These are phyloP conservation scores for Phasianus colchicus DNA, from an alignment of 2,113 vertebrate genomes.

Conservation along the genomic window DNA sequence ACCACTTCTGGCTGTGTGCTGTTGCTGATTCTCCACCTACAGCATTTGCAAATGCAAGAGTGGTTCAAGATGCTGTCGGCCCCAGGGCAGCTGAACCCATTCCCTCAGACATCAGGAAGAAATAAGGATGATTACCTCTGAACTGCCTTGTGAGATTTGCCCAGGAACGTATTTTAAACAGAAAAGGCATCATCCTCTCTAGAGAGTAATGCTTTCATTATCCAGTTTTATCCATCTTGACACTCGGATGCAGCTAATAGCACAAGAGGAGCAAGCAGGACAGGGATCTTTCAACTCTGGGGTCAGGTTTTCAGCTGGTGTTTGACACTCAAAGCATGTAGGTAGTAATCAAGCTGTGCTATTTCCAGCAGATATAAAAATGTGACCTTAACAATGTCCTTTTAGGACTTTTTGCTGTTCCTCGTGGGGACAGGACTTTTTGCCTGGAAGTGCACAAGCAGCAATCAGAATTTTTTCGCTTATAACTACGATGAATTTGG, in stretches of 20 bases:
- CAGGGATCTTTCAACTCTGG: neutral
- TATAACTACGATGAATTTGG: neutral
- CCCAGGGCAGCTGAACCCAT: neutral
- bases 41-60: neutral
- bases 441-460: neutral
- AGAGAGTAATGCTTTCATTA: slow-evolving; percentile 6
- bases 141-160: neutral
- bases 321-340: neutral
- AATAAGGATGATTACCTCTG: neutral
- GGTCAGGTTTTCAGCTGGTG: neutral
- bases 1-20: neutral
- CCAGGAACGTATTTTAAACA: neutral
- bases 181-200: neutral
- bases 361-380: neutral
- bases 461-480: neutral
- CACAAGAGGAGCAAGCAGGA: neutral
- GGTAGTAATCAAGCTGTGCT: slow-evolving; percentile 2
- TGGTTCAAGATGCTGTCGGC: neutral
- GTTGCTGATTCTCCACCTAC: neutral
- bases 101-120: neutral
- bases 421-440: neutral
- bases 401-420: neutral
- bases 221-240: neutral
- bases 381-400: neutral
- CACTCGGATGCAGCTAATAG: neutral